These are phyloP conservation scores for Melospiza georgiana DNA, from an alignment of 2,113 vertebrate genomes.

Conservation along the genomic window DNA sequence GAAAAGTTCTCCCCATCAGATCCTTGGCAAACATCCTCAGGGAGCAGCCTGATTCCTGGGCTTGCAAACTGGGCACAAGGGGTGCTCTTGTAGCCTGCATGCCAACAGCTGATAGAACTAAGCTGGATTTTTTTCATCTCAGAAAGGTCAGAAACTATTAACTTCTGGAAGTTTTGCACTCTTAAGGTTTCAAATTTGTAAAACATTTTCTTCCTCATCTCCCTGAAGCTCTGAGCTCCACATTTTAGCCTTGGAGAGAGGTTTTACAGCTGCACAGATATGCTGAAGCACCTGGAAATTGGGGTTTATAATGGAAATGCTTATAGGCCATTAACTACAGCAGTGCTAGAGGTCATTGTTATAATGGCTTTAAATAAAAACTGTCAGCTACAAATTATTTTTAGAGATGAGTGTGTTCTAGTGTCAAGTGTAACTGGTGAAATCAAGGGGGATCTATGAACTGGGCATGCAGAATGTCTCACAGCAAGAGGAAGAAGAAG, in stretches of 20 bases:
- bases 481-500: neutral
- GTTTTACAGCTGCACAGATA: conserved; percentile 46
- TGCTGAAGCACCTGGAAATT: conserved; percentile 49
- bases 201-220: conserved; percentile 28
- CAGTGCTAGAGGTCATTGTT: conserved; percentile 37
- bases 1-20: neutral
- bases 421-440: conserved; percentile 28
- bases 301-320: conserved; percentile 56
- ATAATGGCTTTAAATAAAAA: conserved; percentile 63
- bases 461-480: neutral
- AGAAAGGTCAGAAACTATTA: conserved; percentile 58
- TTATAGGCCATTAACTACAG: conserved; percentile 55
- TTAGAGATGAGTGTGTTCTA: conserved; percentile 18
- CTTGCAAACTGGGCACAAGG: neutral
- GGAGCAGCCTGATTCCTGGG: neutral
- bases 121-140: neutral
- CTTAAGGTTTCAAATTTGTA: conserved; percentile 9
- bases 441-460: conserved; percentile 28
- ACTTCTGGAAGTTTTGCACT: conserved; percentile 33
- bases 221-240: conserved; percentile 17
- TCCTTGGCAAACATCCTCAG: neutral
- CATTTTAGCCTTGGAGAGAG: conserved; percentile 24
- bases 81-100: neutral
- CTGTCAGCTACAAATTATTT: conserved; percentile 57
- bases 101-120: conserved; percentile 8